These are phyloP conservation scores for Probosciger aterrimus DNA, from an alignment of 2,113 vertebrate species.

Conservation along the genomic window DNA sequence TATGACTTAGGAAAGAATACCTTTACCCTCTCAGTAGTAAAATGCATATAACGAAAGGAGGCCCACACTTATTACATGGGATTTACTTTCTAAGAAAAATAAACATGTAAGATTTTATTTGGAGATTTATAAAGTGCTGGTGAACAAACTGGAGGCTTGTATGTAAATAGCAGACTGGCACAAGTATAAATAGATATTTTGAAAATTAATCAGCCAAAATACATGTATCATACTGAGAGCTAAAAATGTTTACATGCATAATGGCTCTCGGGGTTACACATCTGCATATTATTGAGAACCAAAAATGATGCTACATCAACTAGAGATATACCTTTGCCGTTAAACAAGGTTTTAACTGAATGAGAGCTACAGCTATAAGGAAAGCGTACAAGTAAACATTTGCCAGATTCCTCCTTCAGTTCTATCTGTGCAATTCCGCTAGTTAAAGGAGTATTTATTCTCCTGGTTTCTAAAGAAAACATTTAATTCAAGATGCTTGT, in stretches of 20 bases:
- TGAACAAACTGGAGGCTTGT: background rate
- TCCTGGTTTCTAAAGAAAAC: background rate
- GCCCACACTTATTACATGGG: background rate
- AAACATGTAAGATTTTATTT: conserved; percentile 16
- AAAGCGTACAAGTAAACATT: background rate
- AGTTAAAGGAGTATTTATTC: background rate
- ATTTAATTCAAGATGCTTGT: background rate
- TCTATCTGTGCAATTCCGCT: background rate
- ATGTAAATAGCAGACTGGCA: conserved; percentile 18
- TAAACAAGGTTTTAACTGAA: background rate
- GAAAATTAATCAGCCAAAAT: background rate
- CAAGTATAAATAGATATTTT: background rate
- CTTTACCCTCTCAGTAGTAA: background rate
- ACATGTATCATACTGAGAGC: background rate
- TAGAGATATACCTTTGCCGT: background rate
- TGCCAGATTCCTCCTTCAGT: background rate
- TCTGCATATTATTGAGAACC: background rate
- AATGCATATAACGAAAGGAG: background rate
- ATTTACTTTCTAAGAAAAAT: conserved; percentile 21
- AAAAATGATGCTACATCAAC: background rate
- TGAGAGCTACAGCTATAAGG: background rate
- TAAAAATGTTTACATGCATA: background rate
- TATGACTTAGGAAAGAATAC: background rate
- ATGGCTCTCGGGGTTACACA: background rate
- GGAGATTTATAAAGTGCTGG: conserved; percentile 18